Percentiles rank a stretch among this genome's conserved stretches.
Conservation (phyloP, 2,888 invertebrate species). For the Fragum fragum region DNA sequence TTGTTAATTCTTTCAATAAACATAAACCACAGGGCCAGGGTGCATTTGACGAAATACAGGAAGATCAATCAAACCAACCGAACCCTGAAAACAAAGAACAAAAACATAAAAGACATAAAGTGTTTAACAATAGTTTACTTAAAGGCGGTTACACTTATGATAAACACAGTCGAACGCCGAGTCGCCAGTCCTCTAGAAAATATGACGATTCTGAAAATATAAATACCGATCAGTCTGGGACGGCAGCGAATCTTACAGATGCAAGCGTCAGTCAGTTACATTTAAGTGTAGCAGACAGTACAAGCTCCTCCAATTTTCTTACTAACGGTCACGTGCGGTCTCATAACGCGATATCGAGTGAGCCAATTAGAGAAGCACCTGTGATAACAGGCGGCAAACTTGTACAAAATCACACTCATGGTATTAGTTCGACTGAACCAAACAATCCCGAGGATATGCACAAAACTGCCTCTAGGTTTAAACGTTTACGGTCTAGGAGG, state of each 20-base stretch:
- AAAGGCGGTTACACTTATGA: slow-evolving; percentile 63
- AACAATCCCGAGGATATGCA: not conserved
- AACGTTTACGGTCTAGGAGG: slow-evolving; percentile 41
- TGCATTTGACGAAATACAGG: slow-evolving; percentile 35
- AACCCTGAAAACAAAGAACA: not conserved
- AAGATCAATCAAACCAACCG: not conserved
- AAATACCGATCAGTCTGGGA: not conserved
- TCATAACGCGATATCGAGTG: not conserved
- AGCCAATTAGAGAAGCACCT: not conserved
- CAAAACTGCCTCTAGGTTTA: slow-evolving; percentile 51
- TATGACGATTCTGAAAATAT: not conserved
- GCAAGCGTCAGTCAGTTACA: slow-evolving; percentile 26
- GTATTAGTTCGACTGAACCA: not conserved
- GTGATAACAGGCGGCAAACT: not conserved
- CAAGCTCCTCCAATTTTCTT: not conserved
- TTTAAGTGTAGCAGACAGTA: slow-evolving; percentile 7
- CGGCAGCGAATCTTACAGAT: not conserved
- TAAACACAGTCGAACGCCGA: slow-evolving; percentile 56
- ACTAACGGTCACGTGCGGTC: not conserved
- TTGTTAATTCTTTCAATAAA: slow-evolving; percentile 55
- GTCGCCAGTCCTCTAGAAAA: slow-evolving; percentile 4
- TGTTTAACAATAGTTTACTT: slow-evolving; percentile 53
- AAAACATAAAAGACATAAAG: slow-evolving; percentile 53
- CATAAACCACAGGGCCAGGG: slow-evolving; percentile 40
- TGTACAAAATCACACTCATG: slow-evolving; percentile 17